phyloP scores from a whole-genome alignment of 1,140 invertebrate species.

The Thalassaphorura encarpata region DNA sequence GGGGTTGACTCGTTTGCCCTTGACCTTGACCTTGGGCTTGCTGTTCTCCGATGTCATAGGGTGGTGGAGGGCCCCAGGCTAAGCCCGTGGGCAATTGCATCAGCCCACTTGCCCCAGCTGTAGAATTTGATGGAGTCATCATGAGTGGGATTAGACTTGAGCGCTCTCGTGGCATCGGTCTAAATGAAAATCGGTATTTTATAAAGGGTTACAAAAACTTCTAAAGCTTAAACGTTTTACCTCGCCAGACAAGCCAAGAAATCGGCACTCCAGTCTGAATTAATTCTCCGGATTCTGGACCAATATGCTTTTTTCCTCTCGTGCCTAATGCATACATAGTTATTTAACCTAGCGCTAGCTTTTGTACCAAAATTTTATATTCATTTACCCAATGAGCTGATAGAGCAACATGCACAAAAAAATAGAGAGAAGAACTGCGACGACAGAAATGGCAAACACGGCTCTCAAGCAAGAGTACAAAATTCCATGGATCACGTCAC shows the following conservation, averaged over 20 bases:
- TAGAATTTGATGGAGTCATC: conserved; percentile 16
- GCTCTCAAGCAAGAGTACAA: conserved; percentile 74
- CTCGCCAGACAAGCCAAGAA: conserved; percentile 57
- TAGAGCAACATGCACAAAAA: conserved; percentile 86
- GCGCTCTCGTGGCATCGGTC: conserved; percentile 26
- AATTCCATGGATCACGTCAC: conserved; percentile 74
- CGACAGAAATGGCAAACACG: conserved; percentile 77
- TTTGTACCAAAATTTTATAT: background rate
- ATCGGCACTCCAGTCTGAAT: conserved; percentile 74
- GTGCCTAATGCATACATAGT: conserved; percentile 48
- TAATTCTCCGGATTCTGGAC: conserved; percentile 77
- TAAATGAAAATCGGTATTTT: background rate
- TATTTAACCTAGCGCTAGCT: background rate
- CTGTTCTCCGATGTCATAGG: conserved; percentile 6
- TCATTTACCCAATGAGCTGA: conserved; percentile 63
- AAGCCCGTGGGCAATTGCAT: background rate
- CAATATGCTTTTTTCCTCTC: conserved; percentile 89
- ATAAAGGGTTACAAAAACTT: background rate
- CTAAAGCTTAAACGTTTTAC: conserved; percentile 7
- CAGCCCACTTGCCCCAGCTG: background rate
- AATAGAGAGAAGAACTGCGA: conserved; percentile 77
- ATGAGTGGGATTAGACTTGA: conserved; percentile 28
- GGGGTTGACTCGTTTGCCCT: background rate
- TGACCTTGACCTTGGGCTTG: too few species aligned
- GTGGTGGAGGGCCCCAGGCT: conserved; percentile 26